A percentile compares a stretch with the other conserved stretches of the same genome.
Evolutionary conservation across 2,113 vertebrate species (phyloP).

Genomic region (Lichenostomus cassidix): DNA sequence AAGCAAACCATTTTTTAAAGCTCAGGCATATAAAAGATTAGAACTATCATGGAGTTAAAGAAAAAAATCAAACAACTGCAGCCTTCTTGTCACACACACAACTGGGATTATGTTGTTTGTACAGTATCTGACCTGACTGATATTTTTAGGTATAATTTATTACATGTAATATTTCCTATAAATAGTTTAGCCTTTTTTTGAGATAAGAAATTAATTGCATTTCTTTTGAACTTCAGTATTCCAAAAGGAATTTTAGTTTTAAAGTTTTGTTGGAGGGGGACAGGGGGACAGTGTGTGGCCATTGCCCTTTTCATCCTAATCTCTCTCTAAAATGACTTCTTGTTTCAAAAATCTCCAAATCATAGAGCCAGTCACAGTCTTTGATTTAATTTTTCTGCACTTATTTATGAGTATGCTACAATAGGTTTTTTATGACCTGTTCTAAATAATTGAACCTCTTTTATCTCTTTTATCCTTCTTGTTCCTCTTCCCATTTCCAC

Average conservation of each 20-base stretch:
- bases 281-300: accelerated
- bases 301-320: neutral
- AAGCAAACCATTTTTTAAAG: neutral
- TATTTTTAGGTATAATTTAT: neutral
- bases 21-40: neutral
- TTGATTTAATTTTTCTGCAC: neutral
- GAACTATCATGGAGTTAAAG: neutral
- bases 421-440: neutral
- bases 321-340: neutral
- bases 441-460: neutral
- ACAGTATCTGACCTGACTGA: neutral
- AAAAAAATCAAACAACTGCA: neutral
- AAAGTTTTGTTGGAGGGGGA: accelerated
- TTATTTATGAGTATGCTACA: neutral
- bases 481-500: accelerated
- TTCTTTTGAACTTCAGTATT: neutral
- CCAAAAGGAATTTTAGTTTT: neutral
- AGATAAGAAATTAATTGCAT: neutral
- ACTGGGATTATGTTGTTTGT: neutral
- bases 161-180: neutral
- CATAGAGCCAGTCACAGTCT: neutral
- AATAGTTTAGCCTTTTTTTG: neutral
- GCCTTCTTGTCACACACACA: accelerated
- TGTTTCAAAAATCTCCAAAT: neutral
- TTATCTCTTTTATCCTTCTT: neutral